Base-by-base conservation (phyloP, 2,888 invertebrate genomes). In the Hedychridium roseum region DNA sequence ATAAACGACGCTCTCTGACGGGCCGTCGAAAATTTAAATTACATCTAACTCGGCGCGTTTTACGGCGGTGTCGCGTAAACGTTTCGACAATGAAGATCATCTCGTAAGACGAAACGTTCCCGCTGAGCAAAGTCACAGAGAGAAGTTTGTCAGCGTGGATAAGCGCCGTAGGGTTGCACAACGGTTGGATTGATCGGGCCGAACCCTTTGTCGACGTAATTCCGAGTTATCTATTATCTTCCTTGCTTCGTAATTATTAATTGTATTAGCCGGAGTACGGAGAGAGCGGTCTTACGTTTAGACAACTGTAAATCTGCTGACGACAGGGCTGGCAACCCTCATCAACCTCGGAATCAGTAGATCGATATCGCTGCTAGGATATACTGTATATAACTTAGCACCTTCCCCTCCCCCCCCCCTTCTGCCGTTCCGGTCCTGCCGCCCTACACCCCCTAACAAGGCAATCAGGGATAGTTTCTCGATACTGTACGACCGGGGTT, bases 381-480 rank as follows among this genome's bases (percentile, higher is more conserved):
- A n/a, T n/a, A n/a, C n/a, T n/a, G n/a, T n/a, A n/a, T n/a, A n/a
- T n/a, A n/a, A n/a, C n/a, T n/a, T n/a, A n/a, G n/a, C n/a, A n/a
- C n/a, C n/a, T n/a, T n/a, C n/a, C n/a, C n/a, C n/a, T n/a, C n/a
- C n/a, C n/a, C n/a, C n/a, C n/a, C n/a, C n/a, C n/a, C n/a, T n/a
- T n/a, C n/a, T n/a, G n/a, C n/a, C n/a, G n/a, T n/a, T n/a, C n/a
- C n/a, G n/a, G n/a, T n/a, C n/a, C n/a, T n/a, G n/a, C n/a, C n/a
- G n/a, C n/a, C n/a, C n/a, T n/a, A n/a, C n/a, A n/a, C 66, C 64
- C 66, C 65, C 66, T 68, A 70, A 68, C 70, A 68, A 69, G 68
- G 64, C 67, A 71, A 71, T 70, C 72, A 67, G 70, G 68, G 66
- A 67, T 73, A 73, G 73, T 73, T 76, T 68, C 73, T 73, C 71